Percentiles rank a stretch among this genome's conserved stretches.
phyloP scores from a whole-genome alignment of 2,888 invertebrate genomes.

The Eupithecia abbreviata region DNA sequence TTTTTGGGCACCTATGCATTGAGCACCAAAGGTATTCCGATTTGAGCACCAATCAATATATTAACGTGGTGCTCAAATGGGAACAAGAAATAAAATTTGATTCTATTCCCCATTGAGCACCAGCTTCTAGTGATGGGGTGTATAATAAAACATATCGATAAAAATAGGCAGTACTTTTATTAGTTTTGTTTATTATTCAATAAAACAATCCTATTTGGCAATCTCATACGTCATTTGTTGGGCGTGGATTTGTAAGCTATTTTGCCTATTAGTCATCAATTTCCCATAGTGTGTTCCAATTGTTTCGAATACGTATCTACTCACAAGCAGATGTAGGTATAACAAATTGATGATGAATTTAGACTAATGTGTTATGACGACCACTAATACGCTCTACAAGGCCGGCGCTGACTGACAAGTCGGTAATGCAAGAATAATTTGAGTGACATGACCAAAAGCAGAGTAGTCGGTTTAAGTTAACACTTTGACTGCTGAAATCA shows the following conservation, averaged over 20 bases:
- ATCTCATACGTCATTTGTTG: constrained; percentile 11
- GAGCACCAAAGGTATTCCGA: no score
- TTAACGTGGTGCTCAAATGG: no score
- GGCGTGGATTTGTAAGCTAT: constrained; percentile 20
- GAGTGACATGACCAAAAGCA: background rate
- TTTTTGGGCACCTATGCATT: no score
- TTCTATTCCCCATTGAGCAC: no score
- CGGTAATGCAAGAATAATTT: background rate
- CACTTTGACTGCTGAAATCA: no score
- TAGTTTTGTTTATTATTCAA: no score
- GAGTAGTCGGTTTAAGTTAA: background rate
- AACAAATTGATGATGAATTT: constrained; percentile 24
- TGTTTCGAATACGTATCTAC: constrained; percentile 19
- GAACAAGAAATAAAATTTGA: no score
- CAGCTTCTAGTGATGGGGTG: no score
- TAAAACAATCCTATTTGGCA: background rate
- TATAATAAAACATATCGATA: no score
- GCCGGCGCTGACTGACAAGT: background rate
- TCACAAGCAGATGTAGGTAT: background rate
- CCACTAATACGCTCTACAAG: background rate
- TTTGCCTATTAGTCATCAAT: constrained; percentile 26
- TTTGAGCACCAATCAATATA: no score
- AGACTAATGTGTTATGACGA: constrained; percentile 18
- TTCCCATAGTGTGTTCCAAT: constrained; percentile 28
- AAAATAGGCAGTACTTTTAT: no score